Base-by-base conservation (phyloP, 2,113 vertebrate genomes). In the Nannobrachium achirus region DNA sequence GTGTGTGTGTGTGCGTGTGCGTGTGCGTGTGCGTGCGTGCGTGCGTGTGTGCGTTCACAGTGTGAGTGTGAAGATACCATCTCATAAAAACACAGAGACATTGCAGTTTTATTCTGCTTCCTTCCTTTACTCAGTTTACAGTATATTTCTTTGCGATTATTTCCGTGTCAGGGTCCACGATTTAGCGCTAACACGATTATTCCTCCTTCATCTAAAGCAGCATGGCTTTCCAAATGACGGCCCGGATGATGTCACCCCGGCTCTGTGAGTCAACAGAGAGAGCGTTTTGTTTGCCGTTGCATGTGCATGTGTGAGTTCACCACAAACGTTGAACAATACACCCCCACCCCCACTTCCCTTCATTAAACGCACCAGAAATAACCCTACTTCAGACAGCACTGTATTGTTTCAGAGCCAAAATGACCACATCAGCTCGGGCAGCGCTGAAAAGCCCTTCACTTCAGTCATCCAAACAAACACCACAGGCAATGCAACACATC, bases 391-490 rank as follows among this genome's bases (percentile, higher is more conserved):
- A 85, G 73, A 89, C 82, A 85, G 82, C 74, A 14, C 41, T 4
- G 75, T 83, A 84, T 89, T 87, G 87, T 89, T 83, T 78, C 66
- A 6, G 11, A 84, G 87, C 83, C 87, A 86, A 72, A 82, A 78
- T 72, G 19, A 83, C 78, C 76, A 79, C 81, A 89, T 73, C 81
- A 79, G 55, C 55, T 56, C 55, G 4, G 44, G 14, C 44, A 33
- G 25, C 25, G 6, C 25, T 33, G 44, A 46, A n/a, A 46, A 46
- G 14, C 10, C 44, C 9, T 46, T 14, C 2, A 14, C 55, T 56
- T 7, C 55, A 56, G 70, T 64, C 20, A 85, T 71, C 69, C 61
- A 66, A 63, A 80, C 63, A 72, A 76, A 74, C 79, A 71, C 78
- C 52, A 18, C 71, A 80, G 14, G 81, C 50, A 10, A 11, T 18